Base-by-base conservation (phyloP, 2,888 invertebrate species). In the Prostheceraeus crozeri region DNA sequence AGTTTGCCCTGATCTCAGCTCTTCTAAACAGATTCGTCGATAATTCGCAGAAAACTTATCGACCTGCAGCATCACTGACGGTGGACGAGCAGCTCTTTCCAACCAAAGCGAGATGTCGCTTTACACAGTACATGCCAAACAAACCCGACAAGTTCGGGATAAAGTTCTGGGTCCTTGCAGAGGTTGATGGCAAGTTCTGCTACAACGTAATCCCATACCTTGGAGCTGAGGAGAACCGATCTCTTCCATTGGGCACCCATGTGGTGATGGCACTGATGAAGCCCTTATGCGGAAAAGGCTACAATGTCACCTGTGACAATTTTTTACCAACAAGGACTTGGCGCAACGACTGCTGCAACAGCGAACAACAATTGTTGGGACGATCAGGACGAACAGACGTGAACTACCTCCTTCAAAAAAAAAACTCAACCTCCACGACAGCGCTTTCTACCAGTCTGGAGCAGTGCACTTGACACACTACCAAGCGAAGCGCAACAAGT, bases 51-150 rank as follows among this genome's bases (percentile, higher is more conserved):
- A 40, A 23, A 23, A 16, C 23, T 40, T 40, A 40, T 40, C 40
- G 4, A 19, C 40, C 40, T 16, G 40, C 23, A 19, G 40, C 40
- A 40, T 16, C 16, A 40, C 16, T 40, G 40, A 40, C 40, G 19
- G 19, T 40, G 6, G 40, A 40, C 23, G 40, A 40, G 40, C 40
- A 40, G 19, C 40, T 40, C 40, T 40, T 40, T 23, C 40, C 40
- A 40, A 40, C n/a, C 23, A 40, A 40, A 40, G 40, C 40, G 14
- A 16, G 40, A 23, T 40, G 40, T 23, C 16, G 40, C 16, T 40
- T 40, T n/a, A 40, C 40, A 16, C 40, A 40, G 19, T 40, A 40
- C 23, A 40, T 40, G 19, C 40, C 40, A 19, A 19, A 16, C 16
- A 40, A 40, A 40, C 40, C 40, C 16, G n/a, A 8, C 40, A 40